Evolutionary conservation across 2,113 vertebrate genomes (phyloP).

Genomic region (Felis catus): F.catus_Fca126_mat1.0 CM031412.1:97338001-97338500

Average conservation of each 20-base stretch:
- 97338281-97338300: not conserved
- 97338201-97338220: not conserved
- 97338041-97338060: not conserved
- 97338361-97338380: not conserved
- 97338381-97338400: not conserved
- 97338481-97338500: too few species aligned
- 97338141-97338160: not conserved
- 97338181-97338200: not conserved
- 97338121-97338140: not conserved
- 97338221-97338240: not conserved
- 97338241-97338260: not conserved
- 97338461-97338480: too few species aligned
- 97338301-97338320: not conserved
- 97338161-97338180: not conserved
- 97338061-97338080: not conserved
- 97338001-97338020: not conserved
- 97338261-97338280: not conserved
- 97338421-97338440: not conserved
- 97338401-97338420: not conserved
- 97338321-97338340: not conserved
- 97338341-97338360: not conserved
- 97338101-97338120: not conserved
- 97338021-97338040: not conserved
- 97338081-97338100: not conserved
- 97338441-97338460: too few species aligned